Evolutionary conservation across 2,888 invertebrate genomes (phyloP).

Genomic region (Julus scanicus): DNA sequence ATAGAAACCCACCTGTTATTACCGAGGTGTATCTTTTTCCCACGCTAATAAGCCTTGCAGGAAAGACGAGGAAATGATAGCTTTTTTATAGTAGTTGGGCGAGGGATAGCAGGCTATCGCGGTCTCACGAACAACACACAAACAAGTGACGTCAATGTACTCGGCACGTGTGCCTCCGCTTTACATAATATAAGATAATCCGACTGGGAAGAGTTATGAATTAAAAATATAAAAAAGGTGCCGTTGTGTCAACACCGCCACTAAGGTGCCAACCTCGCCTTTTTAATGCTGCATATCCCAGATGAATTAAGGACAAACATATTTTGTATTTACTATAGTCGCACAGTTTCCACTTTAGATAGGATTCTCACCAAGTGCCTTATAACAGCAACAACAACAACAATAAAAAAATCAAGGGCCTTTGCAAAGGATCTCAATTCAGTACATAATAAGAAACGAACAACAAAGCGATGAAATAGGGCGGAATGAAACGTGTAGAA

Average conservation of each 20-base stretch:
- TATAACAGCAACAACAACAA: no score
- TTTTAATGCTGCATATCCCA: neutral
- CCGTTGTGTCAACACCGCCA: constrained; percentile 32
- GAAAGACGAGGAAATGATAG: constrained; percentile 30
- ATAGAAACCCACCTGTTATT: constrained; percentile 42
- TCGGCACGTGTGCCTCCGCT: constrained; percentile 23
- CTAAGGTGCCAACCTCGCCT: constrained; percentile 21
- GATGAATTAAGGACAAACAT: neutral
- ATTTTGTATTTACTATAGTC: neutral
- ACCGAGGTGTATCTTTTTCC: constrained; percentile 35
- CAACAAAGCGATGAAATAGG: constrained; percentile 26
- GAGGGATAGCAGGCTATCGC: constrained; percentile 16
- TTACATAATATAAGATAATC: constrained; percentile 13
- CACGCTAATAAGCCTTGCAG: constrained; percentile 42
- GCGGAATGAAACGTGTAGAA: neutral
- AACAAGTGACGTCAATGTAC: constrained; percentile 38
- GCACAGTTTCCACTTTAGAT: neutral
- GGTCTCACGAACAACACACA: constrained; percentile 36
- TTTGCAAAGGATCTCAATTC: neutral
- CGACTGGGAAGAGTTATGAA: constrained; percentile 27
- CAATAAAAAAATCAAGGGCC: constrained; percentile 4
- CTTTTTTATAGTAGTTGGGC: constrained; percentile 2
- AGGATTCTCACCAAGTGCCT: neutral
- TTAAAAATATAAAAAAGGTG: neutral
- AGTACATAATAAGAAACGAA: neutral